Base-by-base conservation (phyloP, 2,797 vertebrate species). In the Darevskia nairensis region DNA sequence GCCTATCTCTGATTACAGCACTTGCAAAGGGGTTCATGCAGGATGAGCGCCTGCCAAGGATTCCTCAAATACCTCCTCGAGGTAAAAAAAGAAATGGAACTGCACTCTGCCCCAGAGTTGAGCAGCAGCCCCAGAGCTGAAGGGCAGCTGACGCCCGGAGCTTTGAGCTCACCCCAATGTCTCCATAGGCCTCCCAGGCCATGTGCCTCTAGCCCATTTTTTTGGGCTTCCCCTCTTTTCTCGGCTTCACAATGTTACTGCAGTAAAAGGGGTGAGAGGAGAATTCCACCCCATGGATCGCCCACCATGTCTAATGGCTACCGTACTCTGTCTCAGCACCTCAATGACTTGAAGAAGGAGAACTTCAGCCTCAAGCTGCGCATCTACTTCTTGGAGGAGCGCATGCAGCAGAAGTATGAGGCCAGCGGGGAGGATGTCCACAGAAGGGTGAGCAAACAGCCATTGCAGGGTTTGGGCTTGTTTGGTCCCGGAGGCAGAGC, bases 331-430 rank as follows among this genome's bases (percentile, higher is more conserved):
- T 98, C 98, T 82, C 98, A 99, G 98, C 98, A 99, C 96, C 98
- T 99, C 95, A 98, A 98, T 88, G 98, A 99, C 97, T 97, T 99
- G 96, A 99, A 99, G 97, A 99, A 99, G 95, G 99, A 99, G 97
- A 99, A 99, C 97, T 99, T 99, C 98, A 99, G 98, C 97, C 98
- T 99, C 95, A 99, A 99, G 96, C 97, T 99, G 82, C 96, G 99
- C 95, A 99, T 99, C 96, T 99, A 99, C 96, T 99, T 99, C 96
- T 97, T 99, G 97, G 99, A 99, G 96, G 99, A 99, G 95, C 97
- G 97, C 74, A 97, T 99, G 97, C 98, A 99, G 92, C 98, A 98
- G 96, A 99, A 98, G 95, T 98, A 98, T 81, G 98, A 99, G 94
- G 97, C 97, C 94, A 97, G 97, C 95, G 95, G 32, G 39, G 97